These are phyloP conservation scores for Drosophila ironensis DNA, from an alignment of 1,140 invertebrate species.

Conservation along the genomic window DNA sequence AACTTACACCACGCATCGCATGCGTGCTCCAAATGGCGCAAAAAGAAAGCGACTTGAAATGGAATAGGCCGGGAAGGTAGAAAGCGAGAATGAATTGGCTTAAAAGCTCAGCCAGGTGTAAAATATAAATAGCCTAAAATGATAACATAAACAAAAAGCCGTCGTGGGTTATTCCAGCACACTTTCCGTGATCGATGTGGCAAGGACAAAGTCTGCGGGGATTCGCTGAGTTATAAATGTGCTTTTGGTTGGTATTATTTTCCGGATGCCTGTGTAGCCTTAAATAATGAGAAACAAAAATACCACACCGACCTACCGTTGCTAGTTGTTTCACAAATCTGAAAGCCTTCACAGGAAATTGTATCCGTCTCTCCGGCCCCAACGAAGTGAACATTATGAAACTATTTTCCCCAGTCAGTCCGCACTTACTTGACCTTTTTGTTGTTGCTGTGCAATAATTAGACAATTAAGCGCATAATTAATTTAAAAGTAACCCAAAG, in stretches of 20 bases:
- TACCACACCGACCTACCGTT: not conserved
- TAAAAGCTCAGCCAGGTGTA: slow-evolving; percentile 65
- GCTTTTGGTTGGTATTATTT: not conserved
- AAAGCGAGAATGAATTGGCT: slow-evolving; percentile 18
- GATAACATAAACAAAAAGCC: slow-evolving; percentile 28
- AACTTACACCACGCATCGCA: slow-evolving; percentile 10
- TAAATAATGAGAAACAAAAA: not conserved
- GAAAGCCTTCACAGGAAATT: not conserved
- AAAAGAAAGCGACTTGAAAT: slow-evolving; percentile 15
- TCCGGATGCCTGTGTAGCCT: not conserved
- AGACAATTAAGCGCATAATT: slow-evolving; percentile 74
- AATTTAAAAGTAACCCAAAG: slow-evolving; percentile 58
- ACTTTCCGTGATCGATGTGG: slow-evolving; percentile 6
- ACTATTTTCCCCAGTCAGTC: not conserved
- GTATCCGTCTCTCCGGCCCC: not conserved
- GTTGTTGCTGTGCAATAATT: slow-evolving; percentile 52
- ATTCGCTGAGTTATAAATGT: not conserved
- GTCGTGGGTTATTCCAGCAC: not conserved
- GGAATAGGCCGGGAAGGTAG: not conserved
- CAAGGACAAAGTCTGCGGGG: not conserved
- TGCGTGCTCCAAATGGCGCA: slow-evolving; percentile 5
- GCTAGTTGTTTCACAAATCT: too few relatives aligned
- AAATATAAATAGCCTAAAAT: slow-evolving; percentile 64
- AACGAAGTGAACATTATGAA: slow-evolving; percentile 8
- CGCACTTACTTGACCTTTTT: not conserved